Conservation (phyloP, 2,888 invertebrate species). For the Hirtodrosophila duncani region DNA sequence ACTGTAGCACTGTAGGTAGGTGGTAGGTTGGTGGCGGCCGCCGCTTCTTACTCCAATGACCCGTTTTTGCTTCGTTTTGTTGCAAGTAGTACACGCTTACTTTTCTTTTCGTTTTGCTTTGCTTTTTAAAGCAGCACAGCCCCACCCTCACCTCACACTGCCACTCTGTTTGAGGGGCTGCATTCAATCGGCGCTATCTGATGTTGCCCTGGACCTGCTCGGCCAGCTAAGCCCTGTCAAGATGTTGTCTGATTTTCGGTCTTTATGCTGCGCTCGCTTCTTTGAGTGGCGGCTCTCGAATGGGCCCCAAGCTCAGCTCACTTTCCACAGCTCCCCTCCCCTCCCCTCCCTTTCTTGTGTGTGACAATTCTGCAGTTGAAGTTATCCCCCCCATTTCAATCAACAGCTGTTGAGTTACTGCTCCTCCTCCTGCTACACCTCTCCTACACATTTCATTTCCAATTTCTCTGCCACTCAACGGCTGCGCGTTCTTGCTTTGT, state of each 20-base stretch:
- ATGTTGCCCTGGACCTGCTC: conserved; percentile 38
- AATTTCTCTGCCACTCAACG: conserved; percentile 52
- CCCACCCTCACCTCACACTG: conserved; percentile 5
- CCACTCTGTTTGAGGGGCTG: conserved; percentile 17
- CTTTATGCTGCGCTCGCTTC: conserved; percentile 55
- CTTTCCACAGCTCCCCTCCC: not conserved
- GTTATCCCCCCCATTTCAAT: conserved; percentile 49
- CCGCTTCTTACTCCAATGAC: conserved; percentile 71
- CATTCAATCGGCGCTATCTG: conserved; percentile 70
- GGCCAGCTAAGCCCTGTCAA: conserved; percentile 32
- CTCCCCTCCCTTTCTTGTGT: not conserved
- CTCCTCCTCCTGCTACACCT: conserved; percentile 2
- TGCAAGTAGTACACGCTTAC: conserved; percentile 25
- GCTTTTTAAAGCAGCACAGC: conserved; percentile 26
- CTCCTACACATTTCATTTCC: conserved; percentile 47
- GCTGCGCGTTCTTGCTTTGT: conserved; percentile 32
- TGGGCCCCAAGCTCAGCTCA: conserved; percentile 5
- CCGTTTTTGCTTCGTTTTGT: conserved; percentile 66
- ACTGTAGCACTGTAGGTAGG: not conserved
- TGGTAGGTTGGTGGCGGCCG: conserved; percentile 12
- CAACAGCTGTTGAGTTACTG: conserved; percentile 60
- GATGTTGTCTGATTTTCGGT: conserved; percentile 72
- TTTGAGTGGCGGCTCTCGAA: conserved; percentile 37
- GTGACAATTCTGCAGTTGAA: conserved; percentile 44
- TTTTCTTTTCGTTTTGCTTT: conserved; percentile 18